Conservation (phyloP, 2,888 invertebrate species). For the Ennomos quercinarius region DNA sequence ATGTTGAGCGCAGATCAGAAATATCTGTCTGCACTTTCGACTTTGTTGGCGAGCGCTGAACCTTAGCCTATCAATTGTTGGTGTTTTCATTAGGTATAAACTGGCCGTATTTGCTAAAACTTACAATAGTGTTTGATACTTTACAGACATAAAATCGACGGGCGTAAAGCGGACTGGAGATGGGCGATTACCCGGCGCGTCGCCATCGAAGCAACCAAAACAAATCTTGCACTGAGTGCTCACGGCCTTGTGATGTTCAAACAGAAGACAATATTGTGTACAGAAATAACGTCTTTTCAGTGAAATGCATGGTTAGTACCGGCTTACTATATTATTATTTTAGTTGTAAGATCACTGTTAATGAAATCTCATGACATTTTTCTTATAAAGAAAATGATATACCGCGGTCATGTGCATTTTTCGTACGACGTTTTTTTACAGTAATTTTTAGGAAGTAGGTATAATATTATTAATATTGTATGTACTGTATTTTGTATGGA, state of each 20-base stretch:
- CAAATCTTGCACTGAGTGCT: constrained; percentile 72
- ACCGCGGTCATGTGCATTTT: constrained; percentile 10
- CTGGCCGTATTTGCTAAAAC: background rate
- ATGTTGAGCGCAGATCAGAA: too few species aligned
- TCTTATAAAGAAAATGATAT: constrained; percentile 7
- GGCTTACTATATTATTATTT: constrained; percentile 36
- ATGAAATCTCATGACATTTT: constrained; percentile 48
- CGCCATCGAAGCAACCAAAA: constrained; percentile 81
- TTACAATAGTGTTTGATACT: background rate
- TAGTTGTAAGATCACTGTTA: constrained; percentile 44
- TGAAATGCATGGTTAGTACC: constrained; percentile 45
- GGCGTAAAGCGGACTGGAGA: constrained; percentile 79
- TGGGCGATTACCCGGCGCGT: constrained; percentile 75
- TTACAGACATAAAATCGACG: constrained; percentile 73
- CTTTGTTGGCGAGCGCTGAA: too few species aligned
- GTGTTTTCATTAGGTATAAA: too few species aligned
- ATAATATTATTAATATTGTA: constrained; percentile 22
- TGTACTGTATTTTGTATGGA: constrained; percentile 41
- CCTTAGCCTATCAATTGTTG: too few species aligned
- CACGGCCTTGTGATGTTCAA: constrained; percentile 27
- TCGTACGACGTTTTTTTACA: constrained; percentile 10
- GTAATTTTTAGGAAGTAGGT: constrained; percentile 17
- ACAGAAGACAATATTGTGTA: constrained; percentile 30
- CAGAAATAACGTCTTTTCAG: constrained; percentile 39
- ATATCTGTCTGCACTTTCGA: too few species aligned